These are phyloP conservation scores for Syngnathus typhle DNA, from an alignment of 2,113 vertebrate species.

Conservation along the genomic window DNA sequence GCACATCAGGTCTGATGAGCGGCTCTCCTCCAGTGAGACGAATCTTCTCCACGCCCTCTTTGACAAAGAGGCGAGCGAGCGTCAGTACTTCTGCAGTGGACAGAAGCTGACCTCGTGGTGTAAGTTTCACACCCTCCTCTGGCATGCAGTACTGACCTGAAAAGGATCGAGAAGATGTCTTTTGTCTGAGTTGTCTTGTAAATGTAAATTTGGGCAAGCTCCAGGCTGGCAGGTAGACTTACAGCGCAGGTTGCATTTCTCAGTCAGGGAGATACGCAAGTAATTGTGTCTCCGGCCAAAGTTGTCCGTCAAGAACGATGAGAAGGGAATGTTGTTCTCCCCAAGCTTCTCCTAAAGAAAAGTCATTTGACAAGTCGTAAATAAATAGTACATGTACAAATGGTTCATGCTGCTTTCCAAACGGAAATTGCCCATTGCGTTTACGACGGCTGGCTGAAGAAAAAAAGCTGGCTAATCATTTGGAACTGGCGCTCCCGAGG, in stretches of 20 bases:
- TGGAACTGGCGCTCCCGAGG: neutral
- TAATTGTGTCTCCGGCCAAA: conserved; percentile 90
- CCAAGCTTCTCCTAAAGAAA: conserved; percentile 64
- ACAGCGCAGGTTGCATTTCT: conserved; percentile 98
- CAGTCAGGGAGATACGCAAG: conserved; percentile 90
- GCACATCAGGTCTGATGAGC: conserved; percentile 85
- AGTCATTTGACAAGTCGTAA: neutral
- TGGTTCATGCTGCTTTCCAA: neutral
- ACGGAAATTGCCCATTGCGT: neutral
- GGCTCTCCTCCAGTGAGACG: conserved; percentile 94
- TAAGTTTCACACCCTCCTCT: conserved; percentile 88
- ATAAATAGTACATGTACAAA: neutral
- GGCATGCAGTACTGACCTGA: conserved; percentile 98
- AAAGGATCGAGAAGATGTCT: neutral
- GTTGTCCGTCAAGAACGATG: conserved; percentile 82
- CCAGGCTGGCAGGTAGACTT: conserved; percentile 48
- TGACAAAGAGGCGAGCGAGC: conserved; percentile 85
- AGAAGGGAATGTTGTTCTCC: conserved; percentile 73
- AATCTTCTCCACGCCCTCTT: conserved; percentile 92
- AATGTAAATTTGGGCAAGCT: too few relatives aligned
- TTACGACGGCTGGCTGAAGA: neutral
- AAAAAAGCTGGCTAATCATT: neutral
- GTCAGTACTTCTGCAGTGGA: conserved; percentile 81
- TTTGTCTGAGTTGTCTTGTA: too few relatives aligned
- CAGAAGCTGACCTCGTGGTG: conserved; percentile 81